Percentiles rank a stretch among this genome's conserved stretches.
These are phyloP conservation scores for Octodonta nipae DNA, from an alignment of 2,888 invertebrate species.

Conservation along the genomic window DNA sequence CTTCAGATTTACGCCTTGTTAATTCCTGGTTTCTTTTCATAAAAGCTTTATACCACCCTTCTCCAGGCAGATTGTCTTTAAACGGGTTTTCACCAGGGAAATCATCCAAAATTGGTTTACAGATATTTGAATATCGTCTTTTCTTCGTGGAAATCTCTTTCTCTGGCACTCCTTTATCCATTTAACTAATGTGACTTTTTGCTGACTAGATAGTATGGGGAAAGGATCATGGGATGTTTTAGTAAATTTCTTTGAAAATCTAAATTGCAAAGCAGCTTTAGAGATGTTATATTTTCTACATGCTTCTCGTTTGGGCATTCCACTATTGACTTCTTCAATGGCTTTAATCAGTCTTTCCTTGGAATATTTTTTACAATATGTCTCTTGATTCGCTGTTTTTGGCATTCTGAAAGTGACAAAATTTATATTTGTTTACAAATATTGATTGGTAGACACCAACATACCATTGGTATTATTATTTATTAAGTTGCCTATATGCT, in stretches of 20 bases:
- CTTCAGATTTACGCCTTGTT: too few species aligned
- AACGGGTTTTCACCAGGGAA: too few species aligned
- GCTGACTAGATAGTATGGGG: background rate
- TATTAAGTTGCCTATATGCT: too few species aligned
- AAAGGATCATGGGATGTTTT: slow-evolving; percentile 2
- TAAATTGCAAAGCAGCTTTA: slow-evolving; percentile 4
- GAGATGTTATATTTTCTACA: slow-evolving; percentile 3
- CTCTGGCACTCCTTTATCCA: slow-evolving; percentile 1
- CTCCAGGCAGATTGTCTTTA: too few species aligned
- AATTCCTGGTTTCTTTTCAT: too few species aligned
- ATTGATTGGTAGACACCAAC: too few species aligned
- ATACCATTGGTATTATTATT: too few species aligned
- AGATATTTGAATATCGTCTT: slow-evolving; percentile 3
- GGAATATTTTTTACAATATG: background rate
- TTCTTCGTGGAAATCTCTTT: slow-evolving; percentile 2
- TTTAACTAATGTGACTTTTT: background rate
- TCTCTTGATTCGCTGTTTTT: background rate
- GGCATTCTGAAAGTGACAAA: too few species aligned
- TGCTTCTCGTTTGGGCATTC: background rate
- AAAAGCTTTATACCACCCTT: too few species aligned
- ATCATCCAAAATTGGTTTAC: slow-evolving; percentile 3
- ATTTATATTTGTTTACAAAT: too few species aligned
- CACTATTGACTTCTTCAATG: background rate
- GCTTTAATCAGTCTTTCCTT: background rate
- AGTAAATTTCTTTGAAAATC: slow-evolving; percentile 3